Conservation (phyloP, 2,888 invertebrate species). For the Andrena hattorfiana region DNA sequence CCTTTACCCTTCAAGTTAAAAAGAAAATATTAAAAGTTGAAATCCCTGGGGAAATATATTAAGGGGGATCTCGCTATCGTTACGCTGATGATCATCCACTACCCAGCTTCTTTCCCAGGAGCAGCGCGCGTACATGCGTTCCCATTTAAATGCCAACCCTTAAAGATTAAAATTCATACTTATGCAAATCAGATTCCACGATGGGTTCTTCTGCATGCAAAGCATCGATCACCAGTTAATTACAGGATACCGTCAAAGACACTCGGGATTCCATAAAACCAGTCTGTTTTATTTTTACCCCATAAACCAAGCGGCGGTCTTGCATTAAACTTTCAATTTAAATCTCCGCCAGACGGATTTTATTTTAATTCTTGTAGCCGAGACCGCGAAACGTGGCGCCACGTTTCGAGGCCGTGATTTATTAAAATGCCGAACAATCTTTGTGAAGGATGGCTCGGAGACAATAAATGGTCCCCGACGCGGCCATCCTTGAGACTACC, state of each 20-base stretch:
- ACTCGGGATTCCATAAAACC: constrained; percentile 49
- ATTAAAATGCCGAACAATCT: constrained; percentile 4
- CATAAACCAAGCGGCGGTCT: constrained; percentile 22
- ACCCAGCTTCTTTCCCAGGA: background rate
- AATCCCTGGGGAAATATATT: too few relatives aligned
- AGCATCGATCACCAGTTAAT: constrained; percentile 58
- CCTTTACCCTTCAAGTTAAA: too few relatives aligned
- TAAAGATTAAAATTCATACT: constrained; percentile 58
- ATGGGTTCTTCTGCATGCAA: constrained; percentile 29
- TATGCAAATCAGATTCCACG: constrained; percentile 46
- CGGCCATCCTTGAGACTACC: background rate
- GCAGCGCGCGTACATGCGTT: constrained; percentile 8
- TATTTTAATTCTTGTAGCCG: constrained; percentile 11
- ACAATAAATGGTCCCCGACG: background rate
- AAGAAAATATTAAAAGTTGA: too few relatives aligned
- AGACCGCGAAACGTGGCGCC: background rate
- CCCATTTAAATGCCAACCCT: constrained; percentile 49
- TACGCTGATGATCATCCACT: too few relatives aligned
- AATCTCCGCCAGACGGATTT: constrained; percentile 23
- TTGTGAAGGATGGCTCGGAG: background rate
- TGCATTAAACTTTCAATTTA: constrained; percentile 45
- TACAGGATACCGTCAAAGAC: constrained; percentile 49
- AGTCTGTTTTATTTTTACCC: constrained; percentile 37
- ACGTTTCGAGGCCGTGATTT: constrained; percentile 12
- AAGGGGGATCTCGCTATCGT: too few relatives aligned